Conservation (phyloP, 2,113 vertebrate genomes). For the Oryctolagus cuniculus region mOryCun1.1 NC_091445.1:46160001-46160500, state of each 20-base stretch:
- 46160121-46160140: no score
- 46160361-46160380: not conserved
- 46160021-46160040: no score
- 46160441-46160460: conserved; percentile 19
- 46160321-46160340: not conserved
- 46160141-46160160: no score
- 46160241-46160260: not conserved
- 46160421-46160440: not conserved
- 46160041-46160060: no score
- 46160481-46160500: not conserved
- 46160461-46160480: not conserved
- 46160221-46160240: not conserved
- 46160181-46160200: no score
- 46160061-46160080: no score
- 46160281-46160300: not conserved
- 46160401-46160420: not conserved
- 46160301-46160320: not conserved
- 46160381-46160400: not conserved
- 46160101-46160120: no score
- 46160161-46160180: no score
- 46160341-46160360: not conserved
- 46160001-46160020: no score
- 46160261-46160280: not conserved
- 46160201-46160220: not conserved
- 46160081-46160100: no score